Conservation (phyloP, 2,888 invertebrate genomes). For the Drosophila villosipedis region DNA sequence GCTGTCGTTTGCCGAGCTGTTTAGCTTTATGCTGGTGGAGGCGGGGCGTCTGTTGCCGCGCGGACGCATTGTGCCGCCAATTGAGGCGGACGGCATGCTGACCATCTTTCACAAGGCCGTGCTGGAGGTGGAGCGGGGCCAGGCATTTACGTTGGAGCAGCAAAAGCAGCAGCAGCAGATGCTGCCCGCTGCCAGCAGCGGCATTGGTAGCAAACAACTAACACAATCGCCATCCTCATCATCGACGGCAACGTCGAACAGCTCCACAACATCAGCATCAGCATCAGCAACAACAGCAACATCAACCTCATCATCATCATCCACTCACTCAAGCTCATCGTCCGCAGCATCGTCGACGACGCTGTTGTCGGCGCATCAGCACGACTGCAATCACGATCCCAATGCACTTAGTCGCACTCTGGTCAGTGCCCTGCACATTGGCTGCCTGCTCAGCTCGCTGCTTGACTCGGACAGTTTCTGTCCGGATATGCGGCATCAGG, state of each 20-base stretch:
- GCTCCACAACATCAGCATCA: conserved; percentile 38
- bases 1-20: conserved; percentile 97
- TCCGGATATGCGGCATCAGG: conserved; percentile 86
- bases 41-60: conserved; percentile 89
- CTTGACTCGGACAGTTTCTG: conserved; percentile 87
- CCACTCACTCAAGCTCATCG: conserved; percentile 25
- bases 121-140: conserved; percentile 88
- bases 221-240: conserved; percentile 43
- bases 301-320: conserved; percentile 29
- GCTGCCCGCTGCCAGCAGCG: conserved; percentile 38
- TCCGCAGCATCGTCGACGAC: conserved; percentile 59
- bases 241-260: conserved; percentile 37
- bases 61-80: conserved; percentile 91
- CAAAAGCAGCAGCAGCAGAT: conserved; percentile 46
- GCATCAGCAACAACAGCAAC: conserved; percentile 10
- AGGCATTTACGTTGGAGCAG: conserved; percentile 73
- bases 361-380: conserved; percentile 69
- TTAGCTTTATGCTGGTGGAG: conserved; percentile 97
- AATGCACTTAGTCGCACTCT: conserved; percentile 92
- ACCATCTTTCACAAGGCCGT: conserved; percentile 93
- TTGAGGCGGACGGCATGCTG: conserved; percentile 92
- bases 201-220: conserved; percentile 29
- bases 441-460: conserved; percentile 90
- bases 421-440: conserved; percentile 93
- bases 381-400: conserved; percentile 89